phyloP scores from a whole-genome alignment of 2,113 vertebrate genomes.

The Campylomormyrus tamandua region DNA sequence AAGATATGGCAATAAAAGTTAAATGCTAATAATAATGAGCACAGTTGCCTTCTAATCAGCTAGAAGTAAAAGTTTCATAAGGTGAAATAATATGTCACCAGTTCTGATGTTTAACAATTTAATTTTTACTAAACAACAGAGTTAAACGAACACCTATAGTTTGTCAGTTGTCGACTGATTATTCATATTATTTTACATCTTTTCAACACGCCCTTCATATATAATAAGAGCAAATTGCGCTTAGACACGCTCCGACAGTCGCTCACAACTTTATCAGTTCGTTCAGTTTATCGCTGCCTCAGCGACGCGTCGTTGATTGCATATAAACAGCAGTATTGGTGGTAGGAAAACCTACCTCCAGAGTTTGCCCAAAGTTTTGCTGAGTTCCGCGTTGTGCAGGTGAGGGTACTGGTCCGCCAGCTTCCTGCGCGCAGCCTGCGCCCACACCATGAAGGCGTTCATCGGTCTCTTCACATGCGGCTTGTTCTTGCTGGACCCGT shows the following conservation, averaged over 20 bases:
- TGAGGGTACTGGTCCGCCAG: constrained; percentile 93
- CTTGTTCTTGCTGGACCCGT: constrained; percentile 89
- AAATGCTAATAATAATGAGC: neutral
- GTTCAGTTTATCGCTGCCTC: neutral
- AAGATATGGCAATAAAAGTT: neutral
- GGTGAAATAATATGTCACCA: neutral
- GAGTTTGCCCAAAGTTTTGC: constrained; percentile 91
- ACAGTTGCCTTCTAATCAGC: neutral
- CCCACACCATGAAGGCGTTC: constrained; percentile 84
- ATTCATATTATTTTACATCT: neutral
- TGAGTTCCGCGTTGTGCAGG: constrained; percentile 96
- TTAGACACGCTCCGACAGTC: neutral
- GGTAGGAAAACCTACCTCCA: constrained; percentile 71
- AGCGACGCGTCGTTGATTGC: neutral
- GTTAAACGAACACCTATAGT: neutral
- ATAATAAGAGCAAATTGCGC: neutral
- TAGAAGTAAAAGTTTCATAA: neutral
- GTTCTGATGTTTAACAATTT: neutral
- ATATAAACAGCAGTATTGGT: constrained; percentile 13
- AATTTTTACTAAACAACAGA: neutral
- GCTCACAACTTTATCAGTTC: neutral
- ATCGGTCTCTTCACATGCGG: constrained; percentile 81
- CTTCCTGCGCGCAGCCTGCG: constrained; percentile 88
- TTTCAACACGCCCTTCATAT: neutral
- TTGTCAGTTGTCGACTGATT: neutral